phyloP scores from a whole-genome alignment of 1,140 invertebrate genomes.

The Heliconius eleuchia region DNA sequence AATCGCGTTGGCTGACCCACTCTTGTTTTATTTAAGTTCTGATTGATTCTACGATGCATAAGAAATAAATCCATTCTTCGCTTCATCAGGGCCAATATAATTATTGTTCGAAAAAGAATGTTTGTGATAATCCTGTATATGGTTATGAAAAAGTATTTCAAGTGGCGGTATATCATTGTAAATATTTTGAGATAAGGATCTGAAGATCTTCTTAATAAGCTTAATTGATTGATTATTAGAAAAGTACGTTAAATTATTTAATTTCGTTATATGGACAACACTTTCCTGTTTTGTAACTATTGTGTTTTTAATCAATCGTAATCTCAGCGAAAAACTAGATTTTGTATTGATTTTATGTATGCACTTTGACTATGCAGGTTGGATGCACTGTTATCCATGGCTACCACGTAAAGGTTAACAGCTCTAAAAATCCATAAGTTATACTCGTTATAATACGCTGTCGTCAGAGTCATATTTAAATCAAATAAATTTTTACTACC shows the following conservation, averaged over 20 bases:
- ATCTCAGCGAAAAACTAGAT: neutral
- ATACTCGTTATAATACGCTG: neutral
- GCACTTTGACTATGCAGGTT: slow-evolving; percentile 2
- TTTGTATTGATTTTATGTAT: slow-evolving; percentile 2
- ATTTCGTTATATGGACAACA: neutral
- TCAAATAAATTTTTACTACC: neutral
- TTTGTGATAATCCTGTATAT: neutral
- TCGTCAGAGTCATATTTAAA: neutral
- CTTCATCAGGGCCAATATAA: neutral
- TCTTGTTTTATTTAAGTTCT: neutral
- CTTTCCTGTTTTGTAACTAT: neutral
- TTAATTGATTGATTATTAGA: neutral
- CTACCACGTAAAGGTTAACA: neutral
- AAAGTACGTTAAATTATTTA: neutral
- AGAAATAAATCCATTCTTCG: neutral
- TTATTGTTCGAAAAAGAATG: neutral
- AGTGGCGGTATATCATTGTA: neutral
- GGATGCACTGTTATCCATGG: neutral
- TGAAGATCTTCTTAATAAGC: neutral
- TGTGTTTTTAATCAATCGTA: neutral
- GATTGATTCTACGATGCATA: neutral
- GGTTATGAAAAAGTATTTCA: neutral
- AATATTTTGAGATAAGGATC: neutral
- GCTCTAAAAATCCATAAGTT: neutral
- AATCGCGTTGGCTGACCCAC: neutral